A percentile compares a stretch with the other conserved stretches of the same genome.
Evolutionary conservation across 2,888 invertebrate genomes (phyloP).

Genomic region (Diarsia rubi): DNA sequence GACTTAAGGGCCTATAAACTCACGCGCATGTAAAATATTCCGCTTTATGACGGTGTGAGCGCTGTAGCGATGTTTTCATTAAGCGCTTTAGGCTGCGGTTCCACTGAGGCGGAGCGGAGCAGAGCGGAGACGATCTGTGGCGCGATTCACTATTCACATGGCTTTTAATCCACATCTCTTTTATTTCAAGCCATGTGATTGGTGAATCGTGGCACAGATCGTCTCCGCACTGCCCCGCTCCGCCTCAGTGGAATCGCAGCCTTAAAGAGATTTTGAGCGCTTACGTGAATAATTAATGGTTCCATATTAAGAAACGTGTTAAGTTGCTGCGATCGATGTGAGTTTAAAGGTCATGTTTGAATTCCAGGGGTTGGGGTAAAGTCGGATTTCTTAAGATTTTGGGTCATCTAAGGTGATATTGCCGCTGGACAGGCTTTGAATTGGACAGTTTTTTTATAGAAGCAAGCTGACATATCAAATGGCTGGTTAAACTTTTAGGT

Average conservation of each 20-base stretch:
- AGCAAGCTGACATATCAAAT: too few species aligned
- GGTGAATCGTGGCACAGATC: too few species aligned
- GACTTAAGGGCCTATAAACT: constrained; percentile 50
- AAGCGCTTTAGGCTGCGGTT: too few species aligned
- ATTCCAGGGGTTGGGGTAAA: neutral
- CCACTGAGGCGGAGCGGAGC: too few species aligned
- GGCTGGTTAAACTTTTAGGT: too few species aligned
- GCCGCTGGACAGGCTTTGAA: neutral
- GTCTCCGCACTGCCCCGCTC: too few species aligned
- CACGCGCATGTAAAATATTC: constrained; percentile 54
- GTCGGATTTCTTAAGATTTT: too few species aligned
- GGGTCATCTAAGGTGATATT: neutral
- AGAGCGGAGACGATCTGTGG: too few species aligned
- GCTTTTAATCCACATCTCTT: too few species aligned
- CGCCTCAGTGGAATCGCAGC: too few species aligned
- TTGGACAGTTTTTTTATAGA: neutral
- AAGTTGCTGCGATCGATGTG: constrained; percentile 28
- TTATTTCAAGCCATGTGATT: too few species aligned
- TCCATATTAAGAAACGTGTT: constrained; percentile 20
- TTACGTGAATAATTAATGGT: constrained; percentile 59
- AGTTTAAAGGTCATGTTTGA: constrained; percentile 8
- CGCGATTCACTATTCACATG: too few species aligned
- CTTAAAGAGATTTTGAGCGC: constrained; percentile 53
- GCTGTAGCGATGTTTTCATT: constrained; percentile 60
- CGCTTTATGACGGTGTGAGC: constrained; percentile 38